Conservation (phyloP, 2,888 invertebrate genomes). For the Eupithecia tripunctaria region DNA sequence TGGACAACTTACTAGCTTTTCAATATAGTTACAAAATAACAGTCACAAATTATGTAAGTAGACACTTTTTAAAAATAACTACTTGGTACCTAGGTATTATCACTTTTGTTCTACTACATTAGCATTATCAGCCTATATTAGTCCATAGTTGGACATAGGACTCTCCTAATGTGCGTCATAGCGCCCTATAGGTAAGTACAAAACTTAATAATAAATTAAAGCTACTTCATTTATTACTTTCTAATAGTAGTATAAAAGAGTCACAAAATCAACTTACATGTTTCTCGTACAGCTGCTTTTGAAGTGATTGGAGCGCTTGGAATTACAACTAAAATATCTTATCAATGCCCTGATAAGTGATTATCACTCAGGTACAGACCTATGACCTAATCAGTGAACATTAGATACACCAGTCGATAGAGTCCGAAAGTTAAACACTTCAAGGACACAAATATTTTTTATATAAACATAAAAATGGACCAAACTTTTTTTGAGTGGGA, state of each 20-base stretch:
- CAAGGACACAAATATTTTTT: background rate
- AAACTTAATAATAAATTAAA: background rate
- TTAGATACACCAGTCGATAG: background rate
- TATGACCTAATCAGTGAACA: conserved; percentile 10
- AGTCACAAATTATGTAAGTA: no score
- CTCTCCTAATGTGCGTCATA: no score
- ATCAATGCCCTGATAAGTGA: background rate
- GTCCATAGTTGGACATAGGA: no score
- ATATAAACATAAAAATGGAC: background rate
- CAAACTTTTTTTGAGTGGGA: background rate
- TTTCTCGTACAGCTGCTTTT: background rate
- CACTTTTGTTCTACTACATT: background rate
- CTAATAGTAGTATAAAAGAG: background rate
- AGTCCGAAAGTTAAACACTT: background rate
- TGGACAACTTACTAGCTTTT: no score
- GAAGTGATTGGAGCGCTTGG: background rate
- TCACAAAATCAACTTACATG: conserved; percentile 1
- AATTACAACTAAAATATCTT: background rate
- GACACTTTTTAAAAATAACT: background rate
- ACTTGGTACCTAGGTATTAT: background rate
- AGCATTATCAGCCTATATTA: no score
- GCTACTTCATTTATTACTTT: background rate
- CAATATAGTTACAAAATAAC: no score
- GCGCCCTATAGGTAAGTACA: background rate
- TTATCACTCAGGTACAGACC: conserved; percentile 7